A percentile compares a stretch with the other conserved stretches of the same genome.
These are phyloP conservation scores for Microdon myrmicae DNA, from an alignment of 2,888 invertebrate genomes.

Conservation along the genomic window DNA sequence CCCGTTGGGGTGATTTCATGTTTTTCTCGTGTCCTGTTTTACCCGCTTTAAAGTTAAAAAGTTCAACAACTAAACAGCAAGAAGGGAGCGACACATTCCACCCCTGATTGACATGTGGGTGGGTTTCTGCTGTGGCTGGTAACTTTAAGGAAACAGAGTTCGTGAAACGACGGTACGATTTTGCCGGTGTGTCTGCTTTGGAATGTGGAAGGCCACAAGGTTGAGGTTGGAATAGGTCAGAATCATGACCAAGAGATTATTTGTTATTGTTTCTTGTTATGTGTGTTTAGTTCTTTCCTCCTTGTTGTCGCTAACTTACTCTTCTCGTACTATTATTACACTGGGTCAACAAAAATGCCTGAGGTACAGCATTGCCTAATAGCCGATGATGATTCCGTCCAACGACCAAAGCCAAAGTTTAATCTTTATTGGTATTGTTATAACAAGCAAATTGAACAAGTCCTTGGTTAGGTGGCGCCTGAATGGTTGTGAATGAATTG, in stretches of 20 bases:
- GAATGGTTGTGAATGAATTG: too few relatives aligned
- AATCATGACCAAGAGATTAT: constrained; percentile 20
- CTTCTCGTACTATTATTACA: constrained; percentile 6
- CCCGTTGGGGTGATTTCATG: not conserved
- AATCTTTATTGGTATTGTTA: constrained; percentile 45
- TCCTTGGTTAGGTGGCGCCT: too few relatives aligned
- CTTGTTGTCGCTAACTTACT: not conserved
- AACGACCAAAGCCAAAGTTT: constrained; percentile 24
- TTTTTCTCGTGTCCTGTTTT: not conserved
- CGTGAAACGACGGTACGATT: not conserved
- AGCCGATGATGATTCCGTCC: constrained; percentile 26
- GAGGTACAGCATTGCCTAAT: constrained; percentile 10
- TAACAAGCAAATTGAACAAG: constrained; percentile 39
- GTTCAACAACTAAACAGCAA: constrained; percentile 13
- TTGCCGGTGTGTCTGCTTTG: not conserved
- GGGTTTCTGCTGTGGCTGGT: not conserved
- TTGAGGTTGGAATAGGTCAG: constrained; percentile 30
- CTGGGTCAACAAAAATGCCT: constrained; percentile 18
- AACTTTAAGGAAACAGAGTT: constrained; percentile 17
- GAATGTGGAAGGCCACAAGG: constrained; percentile 16
- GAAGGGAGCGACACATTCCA: constrained; percentile 1
- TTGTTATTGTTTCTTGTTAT: constrained; percentile 8
- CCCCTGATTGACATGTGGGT: constrained; percentile 21
- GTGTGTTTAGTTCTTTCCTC: not conserved
- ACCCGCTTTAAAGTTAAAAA: constrained; percentile 33